These are phyloP conservation scores for Tichodroma muraria DNA, from an alignment of 2,113 vertebrate genomes.

Conservation along the genomic window DNA sequence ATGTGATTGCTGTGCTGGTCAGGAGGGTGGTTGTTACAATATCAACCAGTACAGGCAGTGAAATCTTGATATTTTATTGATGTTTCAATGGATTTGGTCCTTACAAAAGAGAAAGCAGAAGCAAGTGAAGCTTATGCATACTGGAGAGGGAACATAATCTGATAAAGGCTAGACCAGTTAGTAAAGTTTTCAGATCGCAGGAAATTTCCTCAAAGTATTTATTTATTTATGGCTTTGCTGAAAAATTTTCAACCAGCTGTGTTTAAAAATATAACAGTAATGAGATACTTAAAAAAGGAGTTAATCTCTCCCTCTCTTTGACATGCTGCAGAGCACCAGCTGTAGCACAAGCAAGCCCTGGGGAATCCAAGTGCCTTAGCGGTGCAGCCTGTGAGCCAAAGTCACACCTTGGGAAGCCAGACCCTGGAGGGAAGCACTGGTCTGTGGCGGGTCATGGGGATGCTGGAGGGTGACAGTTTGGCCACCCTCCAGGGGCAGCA, in stretches of 20 bases:
- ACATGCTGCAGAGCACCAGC: neutral
- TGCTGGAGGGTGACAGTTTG: neutral
- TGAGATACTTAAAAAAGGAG: slow-evolving; percentile 29
- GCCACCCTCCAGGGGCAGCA: neutral
- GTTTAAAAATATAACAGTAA: slow-evolving; percentile 46
- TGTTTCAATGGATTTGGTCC: neutral
- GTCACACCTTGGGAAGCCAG: neutral
- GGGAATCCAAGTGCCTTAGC: neutral
- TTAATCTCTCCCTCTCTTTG: slow-evolving; percentile 13
- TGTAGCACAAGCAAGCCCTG: neutral
- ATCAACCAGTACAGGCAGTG: neutral
- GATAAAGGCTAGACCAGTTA: neutral
- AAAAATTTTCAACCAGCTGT: slow-evolving; percentile 12
- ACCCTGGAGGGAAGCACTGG: neutral
- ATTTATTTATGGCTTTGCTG: slow-evolving; percentile 15
- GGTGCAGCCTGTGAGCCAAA: neutral
- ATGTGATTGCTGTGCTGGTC: neutral
- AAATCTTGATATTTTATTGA: neutral
- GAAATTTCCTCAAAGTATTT: slow-evolving; percentile 32
- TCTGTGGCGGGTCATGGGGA: neutral
- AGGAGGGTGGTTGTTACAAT: neutral
- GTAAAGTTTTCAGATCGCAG: neutral
- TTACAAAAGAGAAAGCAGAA: neutral
- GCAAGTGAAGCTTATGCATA: neutral
- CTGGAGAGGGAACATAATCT: neutral